Evolutionary conservation across 2,888 invertebrate genomes (phyloP).

Genomic region (Monoplex corrugatus): DNA sequence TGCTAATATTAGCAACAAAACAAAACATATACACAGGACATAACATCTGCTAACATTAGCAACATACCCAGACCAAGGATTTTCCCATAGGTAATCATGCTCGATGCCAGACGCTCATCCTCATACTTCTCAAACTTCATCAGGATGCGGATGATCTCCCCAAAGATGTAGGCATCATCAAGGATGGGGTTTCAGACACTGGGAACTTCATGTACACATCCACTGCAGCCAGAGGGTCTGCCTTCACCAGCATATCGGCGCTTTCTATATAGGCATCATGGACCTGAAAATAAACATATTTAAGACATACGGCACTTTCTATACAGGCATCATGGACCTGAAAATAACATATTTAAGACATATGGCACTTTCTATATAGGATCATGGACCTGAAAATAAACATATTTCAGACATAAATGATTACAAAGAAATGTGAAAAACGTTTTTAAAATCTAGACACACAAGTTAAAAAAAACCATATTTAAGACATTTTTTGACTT

Average conservation of each 20-base stretch:
- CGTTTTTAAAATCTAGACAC: conserved; percentile 80
- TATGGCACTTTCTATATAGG: conserved; percentile 79
- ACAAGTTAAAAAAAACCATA: conserved; percentile 76
- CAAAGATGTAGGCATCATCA: conserved; percentile 81
- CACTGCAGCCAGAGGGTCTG: conserved; percentile 78
- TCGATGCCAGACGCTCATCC: conserved; percentile 75
- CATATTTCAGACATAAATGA: conserved; percentile 68
- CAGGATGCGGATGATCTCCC: conserved; percentile 78
- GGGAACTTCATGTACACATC: conserved; percentile 80
- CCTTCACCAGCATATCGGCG: conserved; percentile 77
- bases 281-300: conserved; percentile 73
- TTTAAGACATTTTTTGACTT: too few relatives aligned
- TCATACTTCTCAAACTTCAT: conserved; percentile 80
- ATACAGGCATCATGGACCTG: conserved; percentile 81
- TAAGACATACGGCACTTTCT: conserved; percentile 72
- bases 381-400: conserved; percentile 78
- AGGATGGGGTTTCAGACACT: conserved; percentile 75
- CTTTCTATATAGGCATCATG: conserved; percentile 81
- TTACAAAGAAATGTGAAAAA: too few relatives aligned
- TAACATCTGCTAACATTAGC: too few relatives aligned
- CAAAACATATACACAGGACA: too few relatives aligned
- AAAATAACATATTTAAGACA: too few relatives aligned
- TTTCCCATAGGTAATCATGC: conserved; percentile 78
- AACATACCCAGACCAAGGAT: conserved; percentile 78
- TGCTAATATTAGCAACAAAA: too few relatives aligned